Evolutionary conservation across 2,797 vertebrate genomes (phyloP).

Genomic region (Todus mexicanus): DNA sequence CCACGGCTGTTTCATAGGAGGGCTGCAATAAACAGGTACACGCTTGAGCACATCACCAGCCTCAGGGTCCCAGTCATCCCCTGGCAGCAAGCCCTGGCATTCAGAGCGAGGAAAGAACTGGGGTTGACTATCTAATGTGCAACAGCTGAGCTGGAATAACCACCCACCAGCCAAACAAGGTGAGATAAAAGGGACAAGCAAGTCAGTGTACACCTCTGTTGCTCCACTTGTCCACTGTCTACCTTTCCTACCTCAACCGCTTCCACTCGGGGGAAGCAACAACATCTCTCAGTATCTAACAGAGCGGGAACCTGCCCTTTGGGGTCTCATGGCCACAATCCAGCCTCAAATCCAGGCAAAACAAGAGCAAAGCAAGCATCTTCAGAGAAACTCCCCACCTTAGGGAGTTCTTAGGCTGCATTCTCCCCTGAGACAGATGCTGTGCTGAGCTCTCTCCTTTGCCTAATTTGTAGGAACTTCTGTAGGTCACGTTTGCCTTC

Average conservation of each 20-base stretch:
- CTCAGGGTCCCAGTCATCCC: background rate
- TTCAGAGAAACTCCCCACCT: background rate
- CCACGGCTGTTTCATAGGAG: background rate
- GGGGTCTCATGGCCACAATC: background rate
- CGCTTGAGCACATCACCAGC: background rate
- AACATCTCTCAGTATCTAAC: background rate
- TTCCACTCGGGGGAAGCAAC: background rate
- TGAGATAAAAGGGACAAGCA: background rate
- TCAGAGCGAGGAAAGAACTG: background rate
- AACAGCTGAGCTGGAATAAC: background rate
- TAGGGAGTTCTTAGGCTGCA: background rate
- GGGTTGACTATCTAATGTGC: rapidly evolving
- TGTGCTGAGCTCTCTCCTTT: background rate
- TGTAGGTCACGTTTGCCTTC: background rate
- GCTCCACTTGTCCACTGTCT: background rate
- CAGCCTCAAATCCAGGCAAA: background rate
- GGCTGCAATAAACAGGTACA: background rate
- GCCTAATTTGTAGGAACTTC: background rate
- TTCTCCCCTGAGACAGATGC: background rate
- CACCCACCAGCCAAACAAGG: background rate
- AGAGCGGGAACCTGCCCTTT: background rate
- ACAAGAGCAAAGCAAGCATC: background rate
- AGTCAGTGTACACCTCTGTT: background rate
- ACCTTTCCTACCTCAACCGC: background rate
- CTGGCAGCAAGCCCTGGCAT: background rate